Base-by-base conservation (phyloP, 92 coral and sea anemone species). In the Phenganax marumi region DNA sequence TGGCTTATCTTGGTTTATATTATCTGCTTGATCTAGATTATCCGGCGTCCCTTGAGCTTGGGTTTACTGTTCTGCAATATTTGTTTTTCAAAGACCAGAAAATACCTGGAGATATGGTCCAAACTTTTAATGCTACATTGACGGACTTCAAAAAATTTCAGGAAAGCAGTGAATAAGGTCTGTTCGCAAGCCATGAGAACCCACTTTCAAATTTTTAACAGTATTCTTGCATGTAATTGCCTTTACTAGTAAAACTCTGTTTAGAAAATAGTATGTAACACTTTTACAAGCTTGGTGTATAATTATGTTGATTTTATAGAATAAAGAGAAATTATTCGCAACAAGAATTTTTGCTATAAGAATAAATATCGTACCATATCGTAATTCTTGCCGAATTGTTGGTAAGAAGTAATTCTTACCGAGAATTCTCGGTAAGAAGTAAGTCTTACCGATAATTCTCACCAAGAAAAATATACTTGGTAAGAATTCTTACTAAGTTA, bases 21-120 rank as follows among this genome's bases (percentile, higher is more conserved):
- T 71, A 71, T 21, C 76, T 71, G 0, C 76, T 71, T 43, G 76
- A 71, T 21, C 22, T 71, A 10, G 76, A 71, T 43, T 71, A 71
- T 71, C 76, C 76, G 0, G 53, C 22, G 53, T 47, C 55, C 12
- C 57, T 0, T 71, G 53, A 71, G 54, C 76, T 71, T 39, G 76
- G 76, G 21, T 64, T 64, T 18, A 64, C 70, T 0, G 9, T 25
- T 2, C 70, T 64, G 10, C 70, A 64, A 8, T 58, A 58, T 13
- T 13, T 64, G 1, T 64, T 64, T 14, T 64, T 64, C 10, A 8
- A 64, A 64, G 70, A 64, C 16, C 14, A 58, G 65, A 58, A 8
- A 14, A 58, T 21, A 1, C 65, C 65, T 14, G 65, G 21, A 0
- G 65, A 58, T 58, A 58, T 58, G 14, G 65, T 58, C 65, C 21